Base-by-base conservation (phyloP, 1,140 invertebrate genomes). In the Cataglyphis hispanica region DNA sequence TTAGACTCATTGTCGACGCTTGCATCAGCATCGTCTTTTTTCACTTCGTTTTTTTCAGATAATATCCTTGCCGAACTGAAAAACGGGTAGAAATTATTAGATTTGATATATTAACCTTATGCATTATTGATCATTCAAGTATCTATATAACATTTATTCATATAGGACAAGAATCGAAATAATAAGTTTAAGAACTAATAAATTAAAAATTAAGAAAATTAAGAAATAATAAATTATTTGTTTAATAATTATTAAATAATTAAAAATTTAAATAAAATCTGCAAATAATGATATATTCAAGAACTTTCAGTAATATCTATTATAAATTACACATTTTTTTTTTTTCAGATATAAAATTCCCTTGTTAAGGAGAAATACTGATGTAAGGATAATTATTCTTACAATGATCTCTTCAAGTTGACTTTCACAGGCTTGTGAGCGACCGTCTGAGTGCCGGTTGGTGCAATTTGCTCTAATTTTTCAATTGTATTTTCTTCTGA, bases 381-480 rank as follows among this genome's bases (percentile, higher is more conserved):
- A 11, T 53, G 16, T 11, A 46, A 83, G 11, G 1, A 60, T 27
- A 31, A 43, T 56, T 66, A 77, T 91, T 89, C 93, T 95, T 89
- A 95, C 94, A 94, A 95, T 83, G 94, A 93, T 89, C 94, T 92
- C 50, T 95, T 95, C 53, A 95, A 91, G 86, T 93, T 93, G 34
- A 95, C 93, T 92, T 95, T 95, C 6, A 91, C 89, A 8, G 94
- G 92, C 84, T 94, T 95, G 0, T 88, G 87, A 89, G 70, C 70
- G 75, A 87, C 80, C 61, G 85, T 40, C 6, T 86, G 78, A 61
- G 60, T 75, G 70, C 61, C 84, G 63, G 56, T 53, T n/a, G 77
- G 31, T 64, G 61, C 56, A 85, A 80, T 78, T 40, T 75, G 80
- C n/a, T 91, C 87, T 8, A 69, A 81, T 83, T 92, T 92, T 43